Evolutionary conservation across 2,113 vertebrate species (phyloP), one percentile per base, ranked within the genome.

Genomic region (Mungos mungo): DNA sequence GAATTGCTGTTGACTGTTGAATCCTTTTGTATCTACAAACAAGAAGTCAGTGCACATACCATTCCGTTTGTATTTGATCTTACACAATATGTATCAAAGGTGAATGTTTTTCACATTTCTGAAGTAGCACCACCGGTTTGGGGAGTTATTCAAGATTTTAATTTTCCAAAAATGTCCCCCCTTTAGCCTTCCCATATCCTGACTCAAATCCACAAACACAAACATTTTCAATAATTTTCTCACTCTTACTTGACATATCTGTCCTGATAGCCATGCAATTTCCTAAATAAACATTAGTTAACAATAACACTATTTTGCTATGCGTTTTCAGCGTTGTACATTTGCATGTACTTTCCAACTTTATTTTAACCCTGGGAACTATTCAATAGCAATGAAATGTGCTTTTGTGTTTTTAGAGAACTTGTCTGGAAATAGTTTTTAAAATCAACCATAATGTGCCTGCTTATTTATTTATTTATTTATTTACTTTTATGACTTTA

Each of bases 111-210:
- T 98, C 83, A 97, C 97, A 96, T 98, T 97, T 98, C 88, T 98
- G 97, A 96, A 98, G 91, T 87, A 98, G 86, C 86, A 96, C 38
- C 80, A 86, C 35, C 95, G 97, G 86, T 41, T 94, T 98, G 98
- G 85, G 57, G 92, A 95, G 93, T 96, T 98, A 98, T 98, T 98
- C 98, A 97, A 98, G 33, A 96, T 98, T 96, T 96, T 27, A 82
- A 31, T 94, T 98, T 98, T 98, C 80, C 82, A 94, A 98, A 98
- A 0, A 12, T 82, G 38, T 96, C 5, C 15, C 65, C 5, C n/a
- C 11, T 60, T 66, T 60, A 13, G 74, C 5, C 47, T 95, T 69
- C 41, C n/a, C 8, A 54, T 68, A 12, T 57, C n/a, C 29, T 83
- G 31, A 81, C 33, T 63, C 74, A 92, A 94, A 83, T 35, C 23